Base-by-base conservation (phyloP, 2,113 vertebrate species). In the chimpanzee (Pan troglodytes) region DNA sequence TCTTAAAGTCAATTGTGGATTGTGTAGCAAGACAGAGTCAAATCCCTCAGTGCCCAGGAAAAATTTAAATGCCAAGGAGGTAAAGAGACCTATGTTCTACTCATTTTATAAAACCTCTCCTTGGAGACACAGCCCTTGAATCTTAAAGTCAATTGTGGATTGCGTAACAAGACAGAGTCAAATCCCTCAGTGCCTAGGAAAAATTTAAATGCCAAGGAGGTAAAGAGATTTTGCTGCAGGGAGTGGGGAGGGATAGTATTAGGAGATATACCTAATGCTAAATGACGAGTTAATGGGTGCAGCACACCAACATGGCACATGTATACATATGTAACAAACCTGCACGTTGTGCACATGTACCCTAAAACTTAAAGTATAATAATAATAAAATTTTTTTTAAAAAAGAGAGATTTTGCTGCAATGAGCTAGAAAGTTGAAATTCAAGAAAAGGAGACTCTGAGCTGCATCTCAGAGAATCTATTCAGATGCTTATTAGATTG, bases 401-500 rank as follows among this genome's bases (percentile, higher is more conserved):
- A 43, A 43, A 43, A 43, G 43, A 85, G 59, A 92, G 43, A 96
- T 32, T 76, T 80, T 83, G 38, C 83, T 43, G 43, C 83, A 76
- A 32, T 12, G 45, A 90, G 67, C 27, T 81, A 87, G 40, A 78
- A 84, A 50, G 61, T 48, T 82, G 78, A 92, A 96, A 92, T 95
- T 76, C 40, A 83, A 92, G 91, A 75, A 89, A 88, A 86, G 70
- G 38, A 76, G 70, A 68, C 40, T 55, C 20, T 18, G 20, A 78
- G 14, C 80, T 89, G n/a, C 38, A 2, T 93, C 90, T 50, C 95
- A 57, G 45, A 92, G 83, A 88, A 78, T 14, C 55, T 14, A 88
- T 45, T 67, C 90, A 82, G 32, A 88, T 45, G 81, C 78, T 96
- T 88, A 80, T 95, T 96, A 96, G 93, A 75, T 48, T 94, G 76